Conservation (phyloP, 2,888 invertebrate species). For the Epinotia bilunana region DNA sequence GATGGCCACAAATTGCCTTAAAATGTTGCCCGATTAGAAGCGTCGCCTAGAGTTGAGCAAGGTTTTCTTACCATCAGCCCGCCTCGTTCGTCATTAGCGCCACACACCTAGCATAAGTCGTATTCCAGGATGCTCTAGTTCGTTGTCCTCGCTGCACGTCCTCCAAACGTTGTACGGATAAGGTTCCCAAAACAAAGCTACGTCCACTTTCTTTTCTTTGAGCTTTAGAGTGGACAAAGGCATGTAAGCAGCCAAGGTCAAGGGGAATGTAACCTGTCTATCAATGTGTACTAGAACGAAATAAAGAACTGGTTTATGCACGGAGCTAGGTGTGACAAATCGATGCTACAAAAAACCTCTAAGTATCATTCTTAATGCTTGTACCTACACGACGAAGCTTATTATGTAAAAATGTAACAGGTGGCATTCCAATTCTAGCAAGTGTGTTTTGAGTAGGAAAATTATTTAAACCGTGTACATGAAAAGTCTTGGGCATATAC, state of each 20-base stretch:
- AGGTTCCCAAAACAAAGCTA: slow-evolving; percentile 7
- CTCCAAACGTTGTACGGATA: slow-evolving; percentile 1
- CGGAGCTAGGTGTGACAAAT: slow-evolving; percentile 16
- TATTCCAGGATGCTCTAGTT: slow-evolving; percentile 1
- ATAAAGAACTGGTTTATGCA: slow-evolving; percentile 20
- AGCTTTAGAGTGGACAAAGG: slow-evolving; percentile 16
- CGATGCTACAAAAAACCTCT: slow-evolving; percentile 20
- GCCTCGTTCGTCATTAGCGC: too few species aligned
- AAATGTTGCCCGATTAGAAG: too few species aligned
- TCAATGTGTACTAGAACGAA: slow-evolving; percentile 13
- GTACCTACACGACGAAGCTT: neutral
- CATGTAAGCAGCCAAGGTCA: slow-evolving; percentile 24
- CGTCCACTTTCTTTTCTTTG: slow-evolving; percentile 16
- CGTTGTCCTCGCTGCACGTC: neutral
- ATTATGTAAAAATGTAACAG: neutral
- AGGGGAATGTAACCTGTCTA: slow-evolving; percentile 21
- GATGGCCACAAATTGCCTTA: too few species aligned
- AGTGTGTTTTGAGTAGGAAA: neutral
- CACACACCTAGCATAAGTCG: neutral
- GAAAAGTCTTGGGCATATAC: neutral
- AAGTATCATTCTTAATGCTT: neutral
- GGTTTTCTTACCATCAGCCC: too few species aligned
- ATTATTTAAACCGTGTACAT: neutral
- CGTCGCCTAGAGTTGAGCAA: too few species aligned
- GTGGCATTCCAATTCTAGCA: neutral